phyloP scores from a whole-genome alignment of 1,140 invertebrate genomes.

The Caligus rogercresseyi region DNA sequence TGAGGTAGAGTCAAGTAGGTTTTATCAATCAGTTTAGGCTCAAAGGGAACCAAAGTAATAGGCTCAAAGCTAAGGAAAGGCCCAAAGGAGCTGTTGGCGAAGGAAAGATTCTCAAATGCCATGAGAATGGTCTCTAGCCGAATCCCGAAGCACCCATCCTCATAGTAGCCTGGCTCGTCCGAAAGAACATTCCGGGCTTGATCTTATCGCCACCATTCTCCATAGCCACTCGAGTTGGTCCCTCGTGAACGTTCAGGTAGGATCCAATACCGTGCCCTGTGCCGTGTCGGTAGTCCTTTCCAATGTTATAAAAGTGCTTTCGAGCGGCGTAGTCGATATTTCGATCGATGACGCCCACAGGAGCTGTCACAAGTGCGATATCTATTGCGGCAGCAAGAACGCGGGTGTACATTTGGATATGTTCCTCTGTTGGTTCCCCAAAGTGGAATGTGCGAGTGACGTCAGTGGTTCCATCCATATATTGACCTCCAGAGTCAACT shows the following conservation, averaged over 20 bases:
- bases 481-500: slow-evolving; percentile 44
- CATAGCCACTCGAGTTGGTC: not conserved
- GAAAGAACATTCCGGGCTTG: slow-evolving; percentile 20
- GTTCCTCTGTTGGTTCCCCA: slow-evolving; percentile 50
- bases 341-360: slow-evolving; percentile 20
- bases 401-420: slow-evolving; percentile 64
- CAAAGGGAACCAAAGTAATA: slow-evolving; percentile 76
- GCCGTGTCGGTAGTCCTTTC: slow-evolving; percentile 63
- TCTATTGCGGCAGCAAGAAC: slow-evolving; percentile 73
- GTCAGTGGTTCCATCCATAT: slow-evolving; percentile 75
- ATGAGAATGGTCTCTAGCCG: slow-evolving; percentile 80
- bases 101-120: slow-evolving; percentile 37
- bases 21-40: slow-evolving; percentile 67
- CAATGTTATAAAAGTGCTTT: slow-evolving; percentile 54
- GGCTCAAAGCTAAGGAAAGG: slow-evolving; percentile 50
- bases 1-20: slow-evolving; percentile 52
- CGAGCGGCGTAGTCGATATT: slow-evolving; percentile 51
- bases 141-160: slow-evolving; percentile 68
- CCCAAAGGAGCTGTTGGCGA: slow-evolving; percentile 24
- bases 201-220: not conserved
- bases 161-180: slow-evolving; percentile 39
- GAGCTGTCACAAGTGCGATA: slow-evolving; percentile 33
- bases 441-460: slow-evolving; percentile 79
- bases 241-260: slow-evolving; percentile 59
- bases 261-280: slow-evolving; percentile 79